These are phyloP conservation scores for Scalopus aquaticus DNA, from an alignment of 2,113 vertebrate genomes.

Conservation along the genomic window DNA sequence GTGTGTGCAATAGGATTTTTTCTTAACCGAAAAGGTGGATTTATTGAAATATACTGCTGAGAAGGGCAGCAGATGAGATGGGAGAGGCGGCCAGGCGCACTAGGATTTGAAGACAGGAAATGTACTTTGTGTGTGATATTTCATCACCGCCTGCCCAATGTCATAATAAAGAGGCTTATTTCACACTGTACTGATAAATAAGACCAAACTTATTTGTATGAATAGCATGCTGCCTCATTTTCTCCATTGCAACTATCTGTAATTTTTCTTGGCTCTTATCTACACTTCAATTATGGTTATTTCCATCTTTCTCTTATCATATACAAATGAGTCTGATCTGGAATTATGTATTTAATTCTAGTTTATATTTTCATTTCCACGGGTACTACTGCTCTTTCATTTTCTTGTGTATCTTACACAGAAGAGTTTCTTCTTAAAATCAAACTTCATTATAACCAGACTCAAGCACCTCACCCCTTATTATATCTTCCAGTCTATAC, in stretches of 20 bases:
- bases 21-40: no score
- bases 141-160: not conserved
- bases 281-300: not conserved
- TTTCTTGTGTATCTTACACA: conserved; percentile 40
- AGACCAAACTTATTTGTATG: not conserved
- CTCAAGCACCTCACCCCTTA: not conserved
- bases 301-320: conserved; percentile 43
- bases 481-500: conserved; percentile 38
- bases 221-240: not conserved
- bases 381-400: conserved; percentile 43
- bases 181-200: not conserved
- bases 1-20: no score
- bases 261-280: not conserved
- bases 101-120: not conserved
- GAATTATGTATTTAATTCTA: conserved; percentile 26
- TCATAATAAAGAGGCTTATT: not conserved
- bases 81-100: no score
- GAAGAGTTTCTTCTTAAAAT: conserved; percentile 45
- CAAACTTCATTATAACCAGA: conserved; percentile 30
- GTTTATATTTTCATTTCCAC: conserved; percentile 36
- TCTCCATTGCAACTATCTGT: not conserved
- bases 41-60: no score
- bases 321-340: conserved; percentile 18
- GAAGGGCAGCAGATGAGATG: no score
- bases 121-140: not conserved